Base-by-base conservation (phyloP, 2,888 invertebrate species). In the Mellilla xanthometata region DNA sequence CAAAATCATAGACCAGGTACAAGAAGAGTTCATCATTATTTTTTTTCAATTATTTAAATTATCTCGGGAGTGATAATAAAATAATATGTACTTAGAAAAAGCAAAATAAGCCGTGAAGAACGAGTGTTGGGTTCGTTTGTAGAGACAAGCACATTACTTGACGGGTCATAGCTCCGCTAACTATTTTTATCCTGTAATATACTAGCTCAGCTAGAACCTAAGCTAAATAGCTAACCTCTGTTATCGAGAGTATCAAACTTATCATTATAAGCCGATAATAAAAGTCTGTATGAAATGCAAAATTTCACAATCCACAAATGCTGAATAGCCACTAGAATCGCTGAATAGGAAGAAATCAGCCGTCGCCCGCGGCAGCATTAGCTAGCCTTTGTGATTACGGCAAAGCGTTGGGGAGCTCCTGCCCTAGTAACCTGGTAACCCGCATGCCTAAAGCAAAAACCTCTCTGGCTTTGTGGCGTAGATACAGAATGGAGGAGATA, bases 361-460 rank as follows among this genome's bases (percentile, higher is more conserved):
- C 54, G 59, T 52, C 46, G 50, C 31, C 32, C 40, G 45, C 23
- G 26, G 26, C 27, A 54, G 63, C 59, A 68, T 68, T 69, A 68
- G 65, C 60, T 62, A 68, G 59, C 26, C 63, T 75, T 73, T 72
- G 70, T 68, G 65, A 70, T 69, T 68, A 61, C 63, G 62, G 58
- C 57, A 47, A 10, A 33, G 10, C 38, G 56, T 52, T 53, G 52
- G 64, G 62, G 62, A 57, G 61, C 60, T 75, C 74, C 76, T 75
- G 83, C 52, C 80, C 86, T 55, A 81, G 72, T 86, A 76, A 86
- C 86, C 85, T 60, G 81, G 67, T 83, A 73, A 80, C 82, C 78
- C 71, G 60, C 49, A 62, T 65, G 65, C 66, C 66, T 45, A 63
- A 68, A 74, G 74, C 79, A 72, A 78, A 81, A 78, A 71, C 69